phyloP scores from a whole-genome alignment of 2,113 vertebrate genomes.

The Catagonus wagneri region DNA sequence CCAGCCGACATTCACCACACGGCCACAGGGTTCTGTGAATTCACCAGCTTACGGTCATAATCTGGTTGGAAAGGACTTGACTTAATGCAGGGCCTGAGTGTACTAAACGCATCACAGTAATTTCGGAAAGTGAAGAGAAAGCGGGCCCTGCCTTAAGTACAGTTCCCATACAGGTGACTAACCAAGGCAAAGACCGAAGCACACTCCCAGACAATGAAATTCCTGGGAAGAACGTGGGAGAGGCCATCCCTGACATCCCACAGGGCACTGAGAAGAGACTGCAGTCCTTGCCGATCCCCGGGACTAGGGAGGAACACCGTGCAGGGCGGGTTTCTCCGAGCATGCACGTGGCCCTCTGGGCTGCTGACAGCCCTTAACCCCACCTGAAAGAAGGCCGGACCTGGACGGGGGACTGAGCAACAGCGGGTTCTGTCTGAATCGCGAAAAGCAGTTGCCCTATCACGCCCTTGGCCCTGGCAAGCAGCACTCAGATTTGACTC shows the following conservation, averaged over 20 bases:
- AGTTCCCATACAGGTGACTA: fast-evolving
- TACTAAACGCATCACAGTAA: background rate
- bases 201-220: fast-evolving
- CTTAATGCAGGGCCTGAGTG: background rate
- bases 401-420: background rate
- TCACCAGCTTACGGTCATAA: background rate
- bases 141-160: too few relatives aligned
- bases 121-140: background rate
- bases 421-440: background rate
- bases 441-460: fast-evolving
- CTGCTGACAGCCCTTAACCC: fast-evolving
- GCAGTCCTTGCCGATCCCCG: too few relatives aligned
- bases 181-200: background rate
- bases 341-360: background rate
- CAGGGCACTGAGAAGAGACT: fast-evolving
- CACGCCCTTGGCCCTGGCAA: background rate
- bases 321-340: fast-evolving
- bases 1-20: fast-evolving
- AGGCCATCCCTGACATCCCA: background rate
- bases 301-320: background rate
- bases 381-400: background rate
- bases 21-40: background rate
- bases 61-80: background rate
- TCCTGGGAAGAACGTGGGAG: background rate
- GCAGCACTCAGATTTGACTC: fast-evolving